Evolutionary conservation across 2,113 vertebrate genomes (phyloP), one percentile per base, ranked within the genome.

Genomic region (Scopus umbretta): DNA sequence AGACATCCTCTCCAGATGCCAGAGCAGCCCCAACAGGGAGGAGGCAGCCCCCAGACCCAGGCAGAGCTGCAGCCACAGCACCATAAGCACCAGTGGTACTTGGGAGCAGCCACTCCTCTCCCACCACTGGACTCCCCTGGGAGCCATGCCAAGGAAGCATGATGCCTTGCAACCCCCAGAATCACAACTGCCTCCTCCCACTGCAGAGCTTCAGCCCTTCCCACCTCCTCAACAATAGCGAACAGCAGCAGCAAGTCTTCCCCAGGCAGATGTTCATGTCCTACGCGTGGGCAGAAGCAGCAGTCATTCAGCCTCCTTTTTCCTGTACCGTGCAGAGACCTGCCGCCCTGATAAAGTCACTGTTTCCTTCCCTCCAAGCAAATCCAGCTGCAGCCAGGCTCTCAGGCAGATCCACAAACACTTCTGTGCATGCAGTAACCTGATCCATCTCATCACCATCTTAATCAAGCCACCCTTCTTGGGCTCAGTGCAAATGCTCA

Each of bases 121-220:
- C 80, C 36, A 56, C 34, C 2, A 2, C 49, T 7, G 2, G 10
- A 13, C 26, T 16, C 63, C 72, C 52, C 7, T 1, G 26, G 61
- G 55, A 75, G 23, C 20, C 9, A 9, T 1, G 0, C 22, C 55
- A 30, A 43, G 74, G 71, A 25, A 34, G 7, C 0, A 5, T 0
- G 10, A 66, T 5, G 45, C 58, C 32, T 43, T 40, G 27, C 8
- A 55, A 55, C 52, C 40, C n/a, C 58, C 58, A 75, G 11, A 76
- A 63, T 15, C 78, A n/a, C n/a, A 50, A 7, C n/a, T 1, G 3
- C 10, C 50, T 62, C 36, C 17, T 65, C 29, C 61, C 83, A 30
- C 2, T 0, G 42, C 32, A 34, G 61, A 71, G 55, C 56, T 75
- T 15, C 83, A 82, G 89, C 74, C 61, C 66, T 71, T 62, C 38